Evolutionary conservation across 2,797 vertebrate species (phyloP).

Genomic region (Ispidina lecontei): DNA sequence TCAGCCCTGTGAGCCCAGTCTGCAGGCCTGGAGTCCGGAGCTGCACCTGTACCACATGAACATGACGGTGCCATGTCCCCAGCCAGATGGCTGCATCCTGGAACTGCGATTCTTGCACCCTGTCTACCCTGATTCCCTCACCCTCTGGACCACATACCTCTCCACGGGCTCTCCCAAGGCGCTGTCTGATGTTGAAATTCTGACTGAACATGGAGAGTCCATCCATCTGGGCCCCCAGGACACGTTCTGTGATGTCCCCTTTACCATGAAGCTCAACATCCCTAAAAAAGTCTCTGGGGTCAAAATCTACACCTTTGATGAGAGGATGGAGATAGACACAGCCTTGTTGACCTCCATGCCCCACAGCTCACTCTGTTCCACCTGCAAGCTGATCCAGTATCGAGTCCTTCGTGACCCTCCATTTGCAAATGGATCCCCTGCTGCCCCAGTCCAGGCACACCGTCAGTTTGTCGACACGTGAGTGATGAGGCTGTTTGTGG

Average conservation of each 20-base stretch:
- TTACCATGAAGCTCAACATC: conserved; percentile 86
- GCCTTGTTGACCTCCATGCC: conserved; percentile 88
- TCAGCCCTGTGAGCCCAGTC: conserved; percentile 93
- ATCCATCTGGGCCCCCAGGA: conserved; percentile 87
- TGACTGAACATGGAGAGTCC: conserved; percentile 83
- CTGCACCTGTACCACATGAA: conserved; percentile 93
- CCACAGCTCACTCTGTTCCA: conserved; percentile 82
- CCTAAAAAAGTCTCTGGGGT: conserved; percentile 81
- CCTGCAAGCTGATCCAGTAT: conserved; percentile 86
- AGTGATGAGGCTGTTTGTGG: conserved; percentile 22
- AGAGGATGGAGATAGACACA: conserved; percentile 94
- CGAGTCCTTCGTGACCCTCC: conserved; percentile 84
- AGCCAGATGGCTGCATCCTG: conserved; percentile 88
- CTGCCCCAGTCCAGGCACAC: conserved; percentile 68
- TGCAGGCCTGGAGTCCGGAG: conserved; percentile 96
- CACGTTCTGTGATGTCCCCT: conserved; percentile 90
- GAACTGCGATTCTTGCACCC: conserved; percentile 88
- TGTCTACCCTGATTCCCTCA: conserved; percentile 84
- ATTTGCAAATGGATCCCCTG: conserved; percentile 70
- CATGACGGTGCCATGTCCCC: conserved; percentile 91
- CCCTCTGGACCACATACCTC: conserved; percentile 93
- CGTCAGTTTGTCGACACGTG: conserved; percentile 88
- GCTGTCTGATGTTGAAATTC: conserved; percentile 86
- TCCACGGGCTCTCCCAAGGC: conserved; percentile 82
- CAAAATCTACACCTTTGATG: conserved; percentile 92